Base-by-base conservation (phyloP, 2,113 vertebrate genomes). In the Himantopus leucocephalus region DNA sequence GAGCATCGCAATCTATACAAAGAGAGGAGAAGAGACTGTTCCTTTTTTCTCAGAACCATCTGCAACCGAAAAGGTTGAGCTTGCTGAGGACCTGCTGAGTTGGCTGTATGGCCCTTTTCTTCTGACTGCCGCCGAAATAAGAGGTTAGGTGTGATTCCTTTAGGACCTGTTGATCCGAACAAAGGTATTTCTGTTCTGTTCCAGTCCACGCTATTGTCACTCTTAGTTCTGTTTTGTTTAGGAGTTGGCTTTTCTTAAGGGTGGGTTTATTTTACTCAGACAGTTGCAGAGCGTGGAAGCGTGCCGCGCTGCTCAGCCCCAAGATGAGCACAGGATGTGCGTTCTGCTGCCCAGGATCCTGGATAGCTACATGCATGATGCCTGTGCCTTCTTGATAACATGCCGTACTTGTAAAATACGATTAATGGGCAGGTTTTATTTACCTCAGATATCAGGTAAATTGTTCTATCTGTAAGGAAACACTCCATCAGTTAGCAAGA, bases 351-450 rank as follows among this genome's bases (percentile, higher is more conserved):
- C 75, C 81, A 72, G 77, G 74, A 60, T 84, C 59, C 26, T 50
- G 20, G 21, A 29, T 24, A 79, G 68, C 66, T 81, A 58, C 73
- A 7, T 2, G 32, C 35, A 15, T 64, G 68, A 83, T 30, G 63
- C 88, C 63, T 82, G 53, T 48, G n/a, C 62, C 59, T 59, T 52
- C 88, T 64, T 56, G 67, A 71, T 88, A 70, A 60, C 37, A 50
- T 20, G 26, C 66, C 86, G 41, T 52, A 24, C 41, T 82, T 55
- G 72, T 87, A 92, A 95, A 83, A 85, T 72, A 37, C 58, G 79
- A 94, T 78, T 94, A 95, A 95, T 75, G 85, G 67, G 66, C 60
- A 80, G 88, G 74, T 79, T 96, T 95, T 96, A 96, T 97, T 97
- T 96, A 89, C 88, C 66, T 92, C 72, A 64, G 78, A 39, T 82